Conservation (phyloP, 2,888 invertebrate genomes). For the Vannuccia rotundouncinata region DNA sequence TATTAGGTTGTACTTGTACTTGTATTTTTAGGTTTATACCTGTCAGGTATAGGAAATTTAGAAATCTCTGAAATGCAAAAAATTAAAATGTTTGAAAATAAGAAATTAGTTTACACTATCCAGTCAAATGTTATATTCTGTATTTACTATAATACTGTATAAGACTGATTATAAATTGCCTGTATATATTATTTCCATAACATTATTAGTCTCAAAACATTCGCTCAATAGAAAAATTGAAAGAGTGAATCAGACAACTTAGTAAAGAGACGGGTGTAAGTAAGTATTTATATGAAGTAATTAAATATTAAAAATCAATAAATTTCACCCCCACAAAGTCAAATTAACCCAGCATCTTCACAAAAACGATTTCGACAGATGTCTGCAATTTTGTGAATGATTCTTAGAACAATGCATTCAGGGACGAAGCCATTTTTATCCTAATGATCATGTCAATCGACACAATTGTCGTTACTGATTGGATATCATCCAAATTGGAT, state of each 20-base stretch:
- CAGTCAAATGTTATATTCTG: too few relatives aligned
- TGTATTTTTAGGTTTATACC: too few relatives aligned
- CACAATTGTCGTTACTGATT: conserved; percentile 36
- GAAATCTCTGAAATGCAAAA: too few relatives aligned
- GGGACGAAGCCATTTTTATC: conserved; percentile 38
- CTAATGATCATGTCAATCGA: conserved; percentile 33
- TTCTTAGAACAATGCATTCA: conserved; percentile 30
- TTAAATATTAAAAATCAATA: conserved; percentile 15
- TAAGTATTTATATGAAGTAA: neutral
- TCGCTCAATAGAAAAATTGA: too few relatives aligned
- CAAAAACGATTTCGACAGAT: conserved; percentile 21
- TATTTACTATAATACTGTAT: too few relatives aligned
- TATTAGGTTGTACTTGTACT: too few relatives aligned
- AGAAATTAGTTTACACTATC: too few relatives aligned
- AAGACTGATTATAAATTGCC: too few relatives aligned
- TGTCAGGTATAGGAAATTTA: too few relatives aligned
- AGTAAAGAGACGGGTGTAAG: conserved; percentile 3
- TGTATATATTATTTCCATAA: too few relatives aligned
- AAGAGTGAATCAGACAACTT: conserved; percentile 4
- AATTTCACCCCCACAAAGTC: conserved; percentile 29
- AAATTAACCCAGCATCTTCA: conserved; percentile 13
- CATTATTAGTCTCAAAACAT: too few relatives aligned
- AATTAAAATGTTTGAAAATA: too few relatives aligned
- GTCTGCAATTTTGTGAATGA: conserved; percentile 25
- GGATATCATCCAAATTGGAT: conserved; percentile 29